Evolutionary conservation across 2,888 invertebrate species (phyloP).

Genomic region (Agelastica alni): DNA sequence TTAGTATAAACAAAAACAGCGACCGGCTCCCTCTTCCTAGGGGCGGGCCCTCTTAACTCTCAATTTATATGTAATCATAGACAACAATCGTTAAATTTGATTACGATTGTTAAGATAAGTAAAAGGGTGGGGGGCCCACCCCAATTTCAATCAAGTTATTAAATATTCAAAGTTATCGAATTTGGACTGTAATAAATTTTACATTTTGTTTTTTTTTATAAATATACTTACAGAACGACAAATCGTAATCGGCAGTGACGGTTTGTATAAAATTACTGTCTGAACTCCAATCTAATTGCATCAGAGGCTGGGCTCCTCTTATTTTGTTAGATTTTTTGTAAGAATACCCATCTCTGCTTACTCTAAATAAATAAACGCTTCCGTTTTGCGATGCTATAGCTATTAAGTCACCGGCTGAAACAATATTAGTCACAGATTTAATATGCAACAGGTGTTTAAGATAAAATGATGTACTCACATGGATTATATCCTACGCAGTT

Average conservation of each 20-base stretch:
- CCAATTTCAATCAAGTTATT: too few species aligned
- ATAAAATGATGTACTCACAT: slow-evolving; percentile 67
- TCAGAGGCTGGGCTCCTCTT: slow-evolving; percentile 80
- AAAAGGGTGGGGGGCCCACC: too few species aligned
- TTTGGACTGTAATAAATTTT: too few species aligned
- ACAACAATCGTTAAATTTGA: too few species aligned
- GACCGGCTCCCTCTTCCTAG: too few species aligned
- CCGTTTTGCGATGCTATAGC: slow-evolving; percentile 93
- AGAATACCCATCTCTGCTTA: slow-evolving; percentile 86
- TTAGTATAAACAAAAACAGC: too few species aligned
- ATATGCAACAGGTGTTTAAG: too few species aligned
- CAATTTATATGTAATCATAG: too few species aligned
- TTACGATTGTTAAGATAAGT: too few species aligned
- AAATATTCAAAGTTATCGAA: too few species aligned
- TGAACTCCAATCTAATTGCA: slow-evolving; percentile 89
- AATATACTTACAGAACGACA: slow-evolving; percentile 77
- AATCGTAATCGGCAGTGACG: slow-evolving; percentile 86
- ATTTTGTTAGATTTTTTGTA: slow-evolving; percentile 90
- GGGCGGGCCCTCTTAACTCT: too few species aligned
- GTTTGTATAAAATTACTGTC: slow-evolving; percentile 88
- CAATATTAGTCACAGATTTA: slow-evolving; percentile 13
- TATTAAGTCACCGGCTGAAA: slow-evolving; percentile 79
- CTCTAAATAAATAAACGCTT: slow-evolving; percentile 79
- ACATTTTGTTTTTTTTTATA: too few species aligned
- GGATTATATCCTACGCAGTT: slow-evolving; percentile 87